phyloP scores from a whole-genome alignment of 2,113 vertebrate genomes.

The Microcebus tavaratra region DNA sequence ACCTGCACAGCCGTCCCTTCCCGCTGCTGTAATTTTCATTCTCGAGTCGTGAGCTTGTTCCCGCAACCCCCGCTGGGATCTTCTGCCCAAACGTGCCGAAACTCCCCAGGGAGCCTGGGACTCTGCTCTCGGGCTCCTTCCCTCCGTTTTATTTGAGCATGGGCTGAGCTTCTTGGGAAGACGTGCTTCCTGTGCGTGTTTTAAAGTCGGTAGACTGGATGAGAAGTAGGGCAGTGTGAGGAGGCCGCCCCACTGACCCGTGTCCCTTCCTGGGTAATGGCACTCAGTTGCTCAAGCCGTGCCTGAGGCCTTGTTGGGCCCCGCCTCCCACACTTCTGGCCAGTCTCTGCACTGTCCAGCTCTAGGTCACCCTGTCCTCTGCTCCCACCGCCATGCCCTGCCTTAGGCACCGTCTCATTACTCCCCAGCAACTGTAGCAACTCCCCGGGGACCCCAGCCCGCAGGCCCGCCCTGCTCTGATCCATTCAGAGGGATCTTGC shows the following conservation, averaged over 20 bases:
- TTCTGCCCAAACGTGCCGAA: neutral
- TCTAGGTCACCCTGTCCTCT: neutral
- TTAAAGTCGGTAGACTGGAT: neutral
- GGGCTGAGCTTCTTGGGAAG: neutral
- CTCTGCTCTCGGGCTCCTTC: neutral
- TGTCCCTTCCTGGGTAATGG: too few relatives aligned
- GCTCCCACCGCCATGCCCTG: neutral
- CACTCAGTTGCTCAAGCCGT: neutral
- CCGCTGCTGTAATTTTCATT: neutral
- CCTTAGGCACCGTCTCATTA: too few relatives aligned
- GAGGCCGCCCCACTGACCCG: neutral
- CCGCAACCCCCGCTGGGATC: neutral
- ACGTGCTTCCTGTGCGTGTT: neutral
- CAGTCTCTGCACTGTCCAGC: neutral
- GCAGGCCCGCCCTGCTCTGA: neutral
- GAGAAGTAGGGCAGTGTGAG: neutral
- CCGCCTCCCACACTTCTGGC: rapidly evolving
- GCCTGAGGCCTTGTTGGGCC: neutral
- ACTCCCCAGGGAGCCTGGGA: neutral
- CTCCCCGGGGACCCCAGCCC: neutral
- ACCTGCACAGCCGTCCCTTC: neutral
- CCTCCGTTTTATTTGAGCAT: rapidly evolving
- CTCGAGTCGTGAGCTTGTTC: neutral
- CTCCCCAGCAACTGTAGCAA: neutral
- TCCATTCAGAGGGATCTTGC: neutral